Conservation (phyloP, 2,888 invertebrate species). For the Meandrusa payeni region DNA sequence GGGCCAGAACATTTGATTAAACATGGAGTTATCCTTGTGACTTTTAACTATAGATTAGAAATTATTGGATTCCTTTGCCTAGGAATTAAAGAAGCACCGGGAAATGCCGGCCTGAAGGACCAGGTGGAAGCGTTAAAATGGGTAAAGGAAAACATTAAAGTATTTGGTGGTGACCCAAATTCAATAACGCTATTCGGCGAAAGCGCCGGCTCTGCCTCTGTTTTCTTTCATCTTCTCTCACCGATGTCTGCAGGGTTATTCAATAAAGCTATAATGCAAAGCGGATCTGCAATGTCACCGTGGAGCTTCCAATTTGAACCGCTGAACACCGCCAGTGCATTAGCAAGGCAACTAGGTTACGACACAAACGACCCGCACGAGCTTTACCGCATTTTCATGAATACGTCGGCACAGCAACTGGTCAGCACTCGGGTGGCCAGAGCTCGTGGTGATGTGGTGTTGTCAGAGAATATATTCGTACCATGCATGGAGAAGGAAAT, state of each 20-base stretch:
- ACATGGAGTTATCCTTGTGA: constrained; percentile 61
- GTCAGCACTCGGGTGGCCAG: constrained; percentile 55
- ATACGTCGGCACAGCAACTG: constrained; percentile 42
- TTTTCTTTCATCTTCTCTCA: constrained; percentile 59
- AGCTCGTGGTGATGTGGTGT: constrained; percentile 51
- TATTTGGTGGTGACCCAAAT: constrained; percentile 64
- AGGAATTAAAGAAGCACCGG: constrained; percentile 64
- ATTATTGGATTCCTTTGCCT: constrained; percentile 64
- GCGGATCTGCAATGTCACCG: constrained; percentile 62
- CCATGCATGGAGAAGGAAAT: constrained; percentile 59
- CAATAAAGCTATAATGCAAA: constrained; percentile 63
- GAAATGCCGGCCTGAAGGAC: constrained; percentile 68
- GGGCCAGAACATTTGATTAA: constrained; percentile 59
- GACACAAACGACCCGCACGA: constrained; percentile 47
- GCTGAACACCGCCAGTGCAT: constrained; percentile 46
- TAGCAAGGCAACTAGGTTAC: constrained; percentile 52
- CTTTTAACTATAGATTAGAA: constrained; percentile 67
- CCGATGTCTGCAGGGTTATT: constrained; percentile 65
- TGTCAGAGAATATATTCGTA: constrained; percentile 67
- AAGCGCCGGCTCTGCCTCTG: constrained; percentile 68
- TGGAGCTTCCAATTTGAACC: constrained; percentile 69
- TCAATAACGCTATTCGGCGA: constrained; percentile 67
- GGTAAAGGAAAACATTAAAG: constrained; percentile 56
- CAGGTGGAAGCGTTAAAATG: constrained; percentile 64
- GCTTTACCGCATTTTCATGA: constrained; percentile 49